Percentiles rank a stretch among this genome's conserved stretches.
phyloP scores from a whole-genome alignment of 2,797 vertebrate species.

The Malacoctenus gilli region DNA sequence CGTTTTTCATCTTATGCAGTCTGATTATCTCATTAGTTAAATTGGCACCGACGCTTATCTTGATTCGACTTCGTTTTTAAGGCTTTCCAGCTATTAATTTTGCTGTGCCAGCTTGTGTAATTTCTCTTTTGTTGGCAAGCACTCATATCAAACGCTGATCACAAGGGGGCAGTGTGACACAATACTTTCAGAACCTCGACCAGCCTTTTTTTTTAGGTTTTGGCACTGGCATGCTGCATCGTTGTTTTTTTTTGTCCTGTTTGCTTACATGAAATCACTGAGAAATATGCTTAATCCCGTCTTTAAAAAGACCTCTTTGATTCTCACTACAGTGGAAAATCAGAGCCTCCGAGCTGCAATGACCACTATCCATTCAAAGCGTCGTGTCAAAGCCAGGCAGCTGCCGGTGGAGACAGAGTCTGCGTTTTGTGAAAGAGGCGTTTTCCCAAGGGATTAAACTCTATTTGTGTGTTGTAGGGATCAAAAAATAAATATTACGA shows the following conservation, averaged over 20 bases:
- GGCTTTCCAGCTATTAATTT: slow-evolving; percentile 17
- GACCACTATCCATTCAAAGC: slow-evolving; percentile 52
- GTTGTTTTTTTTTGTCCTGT: slow-evolving; percentile 19
- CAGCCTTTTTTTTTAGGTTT: slow-evolving; percentile 24
- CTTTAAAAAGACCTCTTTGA: slow-evolving; percentile 44
- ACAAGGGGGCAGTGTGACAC: slow-evolving; percentile 77
- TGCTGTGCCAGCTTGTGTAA: slow-evolving; percentile 7
- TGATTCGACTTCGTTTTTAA: slow-evolving; percentile 11
- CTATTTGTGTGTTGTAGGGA: slow-evolving; percentile 49
- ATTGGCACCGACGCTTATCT: slow-evolving; percentile 19
- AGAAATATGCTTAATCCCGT: slow-evolving; percentile 55
- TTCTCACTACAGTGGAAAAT: slow-evolving; percentile 38
- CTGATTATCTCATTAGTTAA: slow-evolving; percentile 27
- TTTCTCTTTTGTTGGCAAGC: slow-evolving; percentile 15
- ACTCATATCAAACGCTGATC: slow-evolving; percentile 43
- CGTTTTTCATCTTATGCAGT: slow-evolving; percentile 12
- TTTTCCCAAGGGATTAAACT: slow-evolving; percentile 58
- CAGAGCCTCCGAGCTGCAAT: slow-evolving; percentile 38
- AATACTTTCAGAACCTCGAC: slow-evolving; percentile 38
- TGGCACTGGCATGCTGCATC: slow-evolving; percentile 31
- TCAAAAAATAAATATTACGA: slow-evolving; percentile 60
- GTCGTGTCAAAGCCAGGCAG: slow-evolving; percentile 26
- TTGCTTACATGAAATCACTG: slow-evolving; percentile 46
- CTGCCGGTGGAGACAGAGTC: slow-evolving; percentile 42
- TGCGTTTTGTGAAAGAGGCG: slow-evolving; percentile 26